These are phyloP conservation scores for Nomada lathburiana DNA, from an alignment of 2,888 invertebrate genomes.

Conservation along the genomic window DNA sequence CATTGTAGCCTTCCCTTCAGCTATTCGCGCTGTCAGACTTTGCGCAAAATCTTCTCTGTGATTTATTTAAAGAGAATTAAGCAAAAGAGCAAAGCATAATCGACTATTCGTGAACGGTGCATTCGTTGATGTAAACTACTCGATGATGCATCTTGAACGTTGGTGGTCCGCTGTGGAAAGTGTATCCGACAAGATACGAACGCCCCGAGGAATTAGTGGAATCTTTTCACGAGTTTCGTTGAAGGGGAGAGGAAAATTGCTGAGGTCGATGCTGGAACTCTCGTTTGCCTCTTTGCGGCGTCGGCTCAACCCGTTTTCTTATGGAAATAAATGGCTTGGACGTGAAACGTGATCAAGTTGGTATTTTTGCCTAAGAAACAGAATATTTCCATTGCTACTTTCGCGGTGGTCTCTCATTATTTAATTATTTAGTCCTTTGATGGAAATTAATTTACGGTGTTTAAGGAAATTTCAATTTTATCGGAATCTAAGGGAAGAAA, in stretches of 20 bases:
- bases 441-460: too few relatives aligned
- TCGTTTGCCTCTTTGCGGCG: conserved; percentile 1
- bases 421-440: too few relatives aligned
- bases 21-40: too few relatives aligned
- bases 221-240: background rate
- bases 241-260: conserved; percentile 1
- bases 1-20: too few relatives aligned
- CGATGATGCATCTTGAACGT: conserved; percentile 15
- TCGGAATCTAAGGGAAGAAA: too few relatives aligned
- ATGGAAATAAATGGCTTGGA: background rate
- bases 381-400: too few relatives aligned
- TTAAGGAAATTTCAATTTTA: too few relatives aligned
- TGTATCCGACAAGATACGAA: conserved; percentile 11
- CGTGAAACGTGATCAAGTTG: background rate
- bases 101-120: conserved; percentile 23
- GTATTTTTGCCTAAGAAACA: background rate
- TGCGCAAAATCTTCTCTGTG: too few relatives aligned
- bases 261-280: background rate
- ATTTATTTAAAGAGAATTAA: background rate
- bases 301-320: background rate
- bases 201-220: conserved; percentile 18
- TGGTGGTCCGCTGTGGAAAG: conserved; percentile 19
- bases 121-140: conserved; percentile 38
- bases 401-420: too few relatives aligned
- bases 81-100: background rate